These are phyloP conservation scores for Lasioglossum villosulum DNA, from an alignment of 2,888 invertebrate species.

Conservation along the genomic window DNA sequence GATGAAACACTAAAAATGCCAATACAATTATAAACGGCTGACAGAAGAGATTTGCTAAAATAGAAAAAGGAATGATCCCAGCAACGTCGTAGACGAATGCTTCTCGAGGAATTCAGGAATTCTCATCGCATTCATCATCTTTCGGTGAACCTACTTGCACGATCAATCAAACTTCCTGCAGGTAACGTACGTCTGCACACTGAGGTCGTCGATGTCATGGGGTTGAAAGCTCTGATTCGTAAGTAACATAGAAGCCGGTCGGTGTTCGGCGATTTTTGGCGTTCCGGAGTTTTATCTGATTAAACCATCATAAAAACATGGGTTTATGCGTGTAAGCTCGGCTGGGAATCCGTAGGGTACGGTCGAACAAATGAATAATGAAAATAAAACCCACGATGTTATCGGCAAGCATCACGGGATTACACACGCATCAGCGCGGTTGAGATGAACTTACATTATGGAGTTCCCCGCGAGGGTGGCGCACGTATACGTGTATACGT, in stretches of 20 bases:
- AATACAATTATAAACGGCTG: too few species aligned
- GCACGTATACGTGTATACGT: background rate
- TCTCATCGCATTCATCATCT: background rate
- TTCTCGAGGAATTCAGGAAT: background rate
- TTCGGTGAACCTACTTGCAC: background rate
- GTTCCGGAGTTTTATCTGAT: constrained; percentile 81
- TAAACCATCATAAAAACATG: constrained; percentile 83
- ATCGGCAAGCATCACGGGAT: constrained; percentile 82
- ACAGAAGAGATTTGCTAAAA: background rate
- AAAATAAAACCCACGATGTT: constrained; percentile 84
- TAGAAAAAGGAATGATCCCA: too few species aligned
- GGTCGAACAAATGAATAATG: constrained; percentile 83
- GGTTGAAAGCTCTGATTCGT: background rate
- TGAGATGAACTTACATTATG: constrained; percentile 78
- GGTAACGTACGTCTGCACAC: background rate
- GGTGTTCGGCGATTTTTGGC: constrained; percentile 71
- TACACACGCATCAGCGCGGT: constrained; percentile 83
- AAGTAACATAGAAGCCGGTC: constrained; percentile 11
- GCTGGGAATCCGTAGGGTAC: constrained; percentile 75
- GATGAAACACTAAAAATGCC: too few species aligned
- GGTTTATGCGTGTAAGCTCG: constrained; percentile 82
- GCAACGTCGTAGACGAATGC: background rate
- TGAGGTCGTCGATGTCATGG: constrained; percentile 17
- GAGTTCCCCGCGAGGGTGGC: constrained; percentile 47
- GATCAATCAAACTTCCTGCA: background rate